Percentiles rank a stretch among this genome's conserved stretches.
These are phyloP conservation scores for Synergus itoensis DNA, from an alignment of 2,888 invertebrate genomes.

Conservation along the genomic window DNA sequence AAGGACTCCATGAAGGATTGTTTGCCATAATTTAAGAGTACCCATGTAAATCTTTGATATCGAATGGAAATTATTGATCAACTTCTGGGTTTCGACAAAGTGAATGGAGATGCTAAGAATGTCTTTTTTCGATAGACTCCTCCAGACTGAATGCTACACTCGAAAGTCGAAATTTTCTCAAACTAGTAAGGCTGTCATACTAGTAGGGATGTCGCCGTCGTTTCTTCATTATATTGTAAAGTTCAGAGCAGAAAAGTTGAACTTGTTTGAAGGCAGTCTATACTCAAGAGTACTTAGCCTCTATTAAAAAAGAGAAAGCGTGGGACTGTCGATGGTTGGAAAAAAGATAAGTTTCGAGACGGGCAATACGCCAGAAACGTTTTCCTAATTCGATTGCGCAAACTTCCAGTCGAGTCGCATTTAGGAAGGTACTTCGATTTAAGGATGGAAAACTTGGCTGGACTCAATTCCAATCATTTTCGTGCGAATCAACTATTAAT, in stretches of 20 bases:
- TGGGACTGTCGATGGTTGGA: constrained; percentile 45
- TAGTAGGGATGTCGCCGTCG: background rate
- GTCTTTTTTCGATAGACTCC: background rate
- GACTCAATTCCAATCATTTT: constrained; percentile 66
- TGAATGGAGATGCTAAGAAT: background rate
- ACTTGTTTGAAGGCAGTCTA: background rate
- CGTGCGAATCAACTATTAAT: constrained; percentile 71
- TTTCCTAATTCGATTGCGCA: constrained; percentile 68
- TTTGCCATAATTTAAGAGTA: background rate
- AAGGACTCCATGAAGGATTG: background rate
- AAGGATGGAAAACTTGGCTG: constrained; percentile 65
- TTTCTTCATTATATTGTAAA: background rate
- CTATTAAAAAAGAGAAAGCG: constrained; percentile 50
- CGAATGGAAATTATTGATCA: no score
- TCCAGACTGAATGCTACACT: background rate
- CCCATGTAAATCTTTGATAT: no score
- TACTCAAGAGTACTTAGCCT: constrained; percentile 44
- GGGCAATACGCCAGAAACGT: constrained; percentile 59
- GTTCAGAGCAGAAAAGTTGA: background rate
- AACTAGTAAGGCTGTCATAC: background rate
- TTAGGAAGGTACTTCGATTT: constrained; percentile 52
- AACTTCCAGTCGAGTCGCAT: constrained; percentile 56
- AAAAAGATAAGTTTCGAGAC: constrained; percentile 47
- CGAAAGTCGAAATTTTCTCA: background rate
- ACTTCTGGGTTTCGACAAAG: no score